Evolutionary conservation across 2,113 vertebrate genomes (phyloP).

Genomic region (Dromaius novaehollandiae): DNA sequence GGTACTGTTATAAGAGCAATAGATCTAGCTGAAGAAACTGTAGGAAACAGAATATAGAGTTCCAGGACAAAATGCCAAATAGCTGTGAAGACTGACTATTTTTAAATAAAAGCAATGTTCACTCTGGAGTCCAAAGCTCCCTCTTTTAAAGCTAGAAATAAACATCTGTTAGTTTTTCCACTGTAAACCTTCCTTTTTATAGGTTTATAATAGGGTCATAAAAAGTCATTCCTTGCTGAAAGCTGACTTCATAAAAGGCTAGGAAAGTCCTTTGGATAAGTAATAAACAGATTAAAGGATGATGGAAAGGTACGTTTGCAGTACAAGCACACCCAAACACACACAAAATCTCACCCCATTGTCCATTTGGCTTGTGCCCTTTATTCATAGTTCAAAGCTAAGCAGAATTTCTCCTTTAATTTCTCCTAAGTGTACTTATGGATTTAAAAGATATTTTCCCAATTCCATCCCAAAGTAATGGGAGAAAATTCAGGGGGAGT

Average conservation of each 20-base stretch:
- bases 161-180: slow-evolving; percentile 55
- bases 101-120: slow-evolving; percentile 47
- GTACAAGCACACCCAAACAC: neutral
- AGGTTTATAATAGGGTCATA: slow-evolving; percentile 51
- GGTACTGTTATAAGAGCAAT: neutral
- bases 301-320: slow-evolving; percentile 21
- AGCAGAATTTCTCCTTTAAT: slow-evolving; percentile 11
- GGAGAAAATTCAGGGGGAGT: neutral
- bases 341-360: neutral
- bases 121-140: slow-evolving; percentile 18
- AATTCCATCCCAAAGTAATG: neutral
- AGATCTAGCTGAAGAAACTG: slow-evolving; percentile 18
- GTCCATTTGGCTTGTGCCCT: slow-evolving; percentile 25
- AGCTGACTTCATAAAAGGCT: slow-evolving; percentile 68
- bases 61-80: slow-evolving; percentile 44
- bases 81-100: slow-evolving; percentile 42
- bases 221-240: slow-evolving; percentile 54
- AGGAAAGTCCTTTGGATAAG: slow-evolving; percentile 29
- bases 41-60: slow-evolving; percentile 34
- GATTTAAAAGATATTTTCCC: neutral
- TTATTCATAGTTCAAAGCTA: slow-evolving; percentile 49
- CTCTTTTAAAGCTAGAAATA: slow-evolving; percentile 47
- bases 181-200: slow-evolving; percentile 56
- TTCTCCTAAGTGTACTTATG: neutral
- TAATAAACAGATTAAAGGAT: slow-evolving; percentile 52